Evolutionary conservation across 2,888 invertebrate species (phyloP).

Genomic region (Orthosia gracilis): DNA sequence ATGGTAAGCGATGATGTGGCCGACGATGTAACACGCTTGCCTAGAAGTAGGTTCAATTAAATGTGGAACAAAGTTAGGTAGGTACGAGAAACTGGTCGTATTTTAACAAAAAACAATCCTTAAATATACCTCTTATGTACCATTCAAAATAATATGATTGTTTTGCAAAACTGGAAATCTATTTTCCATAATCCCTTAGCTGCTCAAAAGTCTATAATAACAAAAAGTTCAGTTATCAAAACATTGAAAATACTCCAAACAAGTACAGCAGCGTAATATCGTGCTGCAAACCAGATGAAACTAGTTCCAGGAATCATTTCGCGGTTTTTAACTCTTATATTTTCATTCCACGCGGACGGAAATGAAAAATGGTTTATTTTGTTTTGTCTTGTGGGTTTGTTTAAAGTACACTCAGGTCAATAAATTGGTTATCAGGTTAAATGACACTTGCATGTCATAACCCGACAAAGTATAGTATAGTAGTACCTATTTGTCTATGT

Average conservation of each 20-base stretch:
- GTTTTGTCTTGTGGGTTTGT: slow-evolving; percentile 4
- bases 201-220: slow-evolving; percentile 5
- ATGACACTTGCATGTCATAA: not conserved
- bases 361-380: slow-evolving; percentile 29
- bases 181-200: slow-evolving; percentile 14
- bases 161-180: not conserved
- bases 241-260: slow-evolving; percentile 18
- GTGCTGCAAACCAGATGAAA: slow-evolving; percentile 52
- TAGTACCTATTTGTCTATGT: too few species aligned
- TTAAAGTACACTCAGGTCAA: not conserved
- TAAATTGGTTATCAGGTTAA: not conserved
- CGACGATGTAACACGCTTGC: too few species aligned
- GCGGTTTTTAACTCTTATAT: slow-evolving; percentile 31
- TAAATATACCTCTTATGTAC: too few species aligned
- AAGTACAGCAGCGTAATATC: slow-evolving; percentile 27
- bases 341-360: slow-evolving; percentile 15
- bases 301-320: slow-evolving; percentile 42
- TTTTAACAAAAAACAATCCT: too few species aligned
- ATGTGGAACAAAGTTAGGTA: too few species aligned
- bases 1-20: too few species aligned
- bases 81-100: too few species aligned
- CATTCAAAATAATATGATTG: not conserved
- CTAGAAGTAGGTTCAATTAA: too few species aligned
- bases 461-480: too few species aligned
- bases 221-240: slow-evolving; percentile 1